phyloP scores from a whole-genome alignment of 2,113 vertebrate species.

The Sturnus vulgaris region DNA sequence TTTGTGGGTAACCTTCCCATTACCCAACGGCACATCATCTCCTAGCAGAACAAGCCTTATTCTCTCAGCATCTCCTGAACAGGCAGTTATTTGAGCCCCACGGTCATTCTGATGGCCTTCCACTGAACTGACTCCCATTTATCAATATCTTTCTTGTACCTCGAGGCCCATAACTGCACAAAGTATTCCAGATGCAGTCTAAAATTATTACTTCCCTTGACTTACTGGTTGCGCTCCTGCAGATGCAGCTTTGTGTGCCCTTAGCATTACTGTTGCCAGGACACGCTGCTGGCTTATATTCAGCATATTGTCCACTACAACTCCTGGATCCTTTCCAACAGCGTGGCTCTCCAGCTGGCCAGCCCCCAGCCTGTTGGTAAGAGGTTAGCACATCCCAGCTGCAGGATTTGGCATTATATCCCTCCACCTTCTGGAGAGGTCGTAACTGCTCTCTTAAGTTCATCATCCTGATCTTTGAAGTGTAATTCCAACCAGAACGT shows the following conservation, averaged over 20 bases:
- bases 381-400: background rate
- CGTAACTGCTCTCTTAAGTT: background rate
- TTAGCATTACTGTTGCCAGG: background rate
- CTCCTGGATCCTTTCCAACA: background rate
- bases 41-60: background rate
- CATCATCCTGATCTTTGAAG: background rate
- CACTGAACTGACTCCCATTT: background rate
- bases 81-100: background rate
- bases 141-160: background rate
- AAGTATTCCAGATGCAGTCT: background rate
- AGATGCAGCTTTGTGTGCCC: background rate
- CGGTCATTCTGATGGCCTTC: background rate
- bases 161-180: background rate
- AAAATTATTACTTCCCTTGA: background rate
- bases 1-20: background rate
- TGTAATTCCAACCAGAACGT: background rate
- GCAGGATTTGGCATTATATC: background rate
- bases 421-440: background rate
- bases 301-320: background rate
- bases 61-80: background rate
- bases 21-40: background rate
- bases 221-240: background rate
- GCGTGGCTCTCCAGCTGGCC: background rate
- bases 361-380: background rate
- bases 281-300: background rate